Percentiles rank a stretch among this genome's conserved stretches.
Evolutionary conservation across 2,797 vertebrate genomes (phyloP).

Genomic region (Intellagama lesueurii): DNA sequence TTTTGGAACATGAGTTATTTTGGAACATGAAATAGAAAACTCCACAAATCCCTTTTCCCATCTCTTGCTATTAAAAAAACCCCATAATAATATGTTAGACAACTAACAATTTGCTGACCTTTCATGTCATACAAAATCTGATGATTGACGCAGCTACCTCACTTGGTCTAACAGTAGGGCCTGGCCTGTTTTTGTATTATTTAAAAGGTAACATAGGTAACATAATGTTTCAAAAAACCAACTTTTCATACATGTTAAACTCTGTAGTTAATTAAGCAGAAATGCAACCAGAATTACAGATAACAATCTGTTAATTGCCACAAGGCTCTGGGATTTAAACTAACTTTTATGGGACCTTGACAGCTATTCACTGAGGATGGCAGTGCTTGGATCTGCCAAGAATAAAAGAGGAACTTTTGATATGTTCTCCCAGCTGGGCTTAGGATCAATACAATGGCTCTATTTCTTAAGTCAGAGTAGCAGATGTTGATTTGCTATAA

Average conservation of each 20-base stretch:
- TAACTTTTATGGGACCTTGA: not conserved
- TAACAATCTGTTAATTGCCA: conserved; percentile 22
- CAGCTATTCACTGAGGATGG: not conserved
- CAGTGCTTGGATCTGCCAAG: conserved; percentile 14
- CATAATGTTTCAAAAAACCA: not conserved
- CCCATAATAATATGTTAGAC: not conserved
- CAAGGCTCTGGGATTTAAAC: not conserved
- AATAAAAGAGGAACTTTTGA: not conserved
- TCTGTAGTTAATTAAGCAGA: not conserved
- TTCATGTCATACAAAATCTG: not conserved
- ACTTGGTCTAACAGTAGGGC: not conserved
- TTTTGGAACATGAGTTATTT: not conserved
- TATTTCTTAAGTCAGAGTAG: not conserved
- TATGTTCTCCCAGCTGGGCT: accelerated
- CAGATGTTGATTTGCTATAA: conserved; percentile 4
- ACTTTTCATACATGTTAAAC: not conserved
- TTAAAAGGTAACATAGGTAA: not conserved
- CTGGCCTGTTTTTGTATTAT: not conserved
- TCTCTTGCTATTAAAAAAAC: not conserved
- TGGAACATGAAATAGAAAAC: not conserved
- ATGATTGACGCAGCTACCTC: not conserved
- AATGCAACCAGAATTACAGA: conserved; percentile 21
- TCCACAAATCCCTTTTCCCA: not conserved
- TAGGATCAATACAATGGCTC: not conserved
- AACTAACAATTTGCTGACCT: not conserved